Conservation (phyloP, 2,888 invertebrate species). For the Dinocampus coccinellae region DNA sequence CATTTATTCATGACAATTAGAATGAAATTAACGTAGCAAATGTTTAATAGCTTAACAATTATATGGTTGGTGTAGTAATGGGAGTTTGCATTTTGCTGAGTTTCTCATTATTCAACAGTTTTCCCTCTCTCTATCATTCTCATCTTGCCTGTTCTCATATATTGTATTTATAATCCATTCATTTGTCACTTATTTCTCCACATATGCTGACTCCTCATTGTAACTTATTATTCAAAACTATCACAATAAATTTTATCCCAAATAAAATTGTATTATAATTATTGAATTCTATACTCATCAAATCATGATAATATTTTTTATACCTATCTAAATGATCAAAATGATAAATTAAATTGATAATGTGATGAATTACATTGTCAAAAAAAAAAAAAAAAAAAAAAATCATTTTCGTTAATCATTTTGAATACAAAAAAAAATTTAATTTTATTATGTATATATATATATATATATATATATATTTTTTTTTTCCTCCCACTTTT, state of each 20-base stretch:
- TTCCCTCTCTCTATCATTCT: background rate
- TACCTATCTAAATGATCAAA: too few relatives aligned
- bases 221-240: background rate
- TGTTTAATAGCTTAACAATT: background rate
- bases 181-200: conserved; percentile 2
- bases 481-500: background rate
- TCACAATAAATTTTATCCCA: background rate
- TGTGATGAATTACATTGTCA: too few relatives aligned
- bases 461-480: too few relatives aligned
- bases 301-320: too few relatives aligned
- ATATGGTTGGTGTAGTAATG: background rate
- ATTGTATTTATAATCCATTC: conserved; percentile 6
- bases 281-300: too few relatives aligned
- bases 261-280: too few relatives aligned
- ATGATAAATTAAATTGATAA: too few relatives aligned
- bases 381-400: too few relatives aligned
- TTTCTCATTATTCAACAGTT: background rate
- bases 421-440: too few relatives aligned
- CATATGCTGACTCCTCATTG: background rate
- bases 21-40: background rate
- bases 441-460: too few relatives aligned
- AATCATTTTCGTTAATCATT: too few relatives aligned
- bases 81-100: background rate
- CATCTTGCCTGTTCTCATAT: background rate
- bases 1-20: background rate